A percentile compares a stretch with the other conserved stretches of the same genome.
These are phyloP conservation scores for Seira ritae DNA, from an alignment of 2,888 invertebrate species.

Conservation along the genomic window DNA sequence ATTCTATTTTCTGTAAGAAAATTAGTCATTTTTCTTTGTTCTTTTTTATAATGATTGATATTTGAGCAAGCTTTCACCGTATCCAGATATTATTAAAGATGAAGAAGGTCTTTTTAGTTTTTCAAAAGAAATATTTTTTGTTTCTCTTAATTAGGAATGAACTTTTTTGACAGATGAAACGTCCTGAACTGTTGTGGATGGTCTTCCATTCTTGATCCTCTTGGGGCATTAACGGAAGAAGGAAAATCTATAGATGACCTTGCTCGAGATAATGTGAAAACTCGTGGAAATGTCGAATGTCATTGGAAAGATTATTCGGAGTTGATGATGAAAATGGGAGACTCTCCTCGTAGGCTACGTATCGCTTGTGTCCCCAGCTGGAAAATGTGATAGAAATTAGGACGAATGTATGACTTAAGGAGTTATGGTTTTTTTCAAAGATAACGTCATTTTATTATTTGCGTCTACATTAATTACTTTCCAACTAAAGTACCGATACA, in stretches of 20 bases:
- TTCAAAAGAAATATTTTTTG: background rate
- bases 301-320: conserved; percentile 20
- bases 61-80: conserved; percentile 64
- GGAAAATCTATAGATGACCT: background rate
- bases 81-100: conserved; percentile 20
- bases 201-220: background rate
- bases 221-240: background rate
- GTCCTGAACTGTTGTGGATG: background rate
- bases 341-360: conserved; percentile 59
- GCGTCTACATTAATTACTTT: too few relatives aligned
- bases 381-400: conserved; percentile 5
- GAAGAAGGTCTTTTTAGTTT: conserved; percentile 33
- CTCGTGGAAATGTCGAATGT: background rate
- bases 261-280: conserved; percentile 13
- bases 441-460: too few relatives aligned
- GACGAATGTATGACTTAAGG: too few relatives aligned
- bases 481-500: too few relatives aligned
- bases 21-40: conserved; percentile 32
- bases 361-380: conserved; percentile 70
- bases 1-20: conserved; percentile 20
- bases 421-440: background rate
- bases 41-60: conserved; percentile 41
- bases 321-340: conserved; percentile 4
- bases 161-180: background rate
- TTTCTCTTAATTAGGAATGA: background rate